These are phyloP conservation scores for Ailurus styani DNA, from an alignment of 2,113 vertebrate species.

Conservation along the genomic window DNA sequence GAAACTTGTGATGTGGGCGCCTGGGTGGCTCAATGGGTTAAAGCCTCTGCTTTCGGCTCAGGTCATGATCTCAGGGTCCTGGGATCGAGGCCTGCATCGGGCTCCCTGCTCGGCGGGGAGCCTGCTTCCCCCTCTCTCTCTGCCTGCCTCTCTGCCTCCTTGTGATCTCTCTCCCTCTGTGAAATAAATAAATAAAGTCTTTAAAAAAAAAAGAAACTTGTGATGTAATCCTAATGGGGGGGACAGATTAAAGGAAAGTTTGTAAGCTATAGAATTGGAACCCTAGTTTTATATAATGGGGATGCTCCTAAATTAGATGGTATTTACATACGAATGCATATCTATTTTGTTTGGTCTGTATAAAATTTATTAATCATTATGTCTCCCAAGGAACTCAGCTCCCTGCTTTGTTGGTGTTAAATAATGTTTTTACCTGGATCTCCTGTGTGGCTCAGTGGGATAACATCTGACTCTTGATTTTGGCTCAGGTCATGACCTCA, in stretches of 20 bases:
- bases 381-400: not conserved
- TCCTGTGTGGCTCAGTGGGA: not conserved
- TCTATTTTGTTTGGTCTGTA: not conserved
- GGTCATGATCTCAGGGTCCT: no score
- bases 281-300: not conserved
- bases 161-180: no score
- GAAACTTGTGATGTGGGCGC: constrained; percentile 59
- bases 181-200: no score
- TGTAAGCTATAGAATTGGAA: not conserved
- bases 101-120: no score
- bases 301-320: not conserved
- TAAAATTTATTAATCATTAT: not conserved
- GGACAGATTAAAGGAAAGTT: not conserved
- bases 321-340: not conserved
- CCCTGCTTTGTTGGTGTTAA: not conserved
- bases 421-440: not conserved
- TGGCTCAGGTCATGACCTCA: not conserved
- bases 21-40: no score
- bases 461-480: not conserved
- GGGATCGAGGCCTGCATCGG: no score
- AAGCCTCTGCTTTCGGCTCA: no score
- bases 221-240: not conserved
- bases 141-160: no score
- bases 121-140: no score
- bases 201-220: no score